phyloP scores from a whole-genome alignment of 2,888 invertebrate species.

The Latrodectus hesperus region DNA sequence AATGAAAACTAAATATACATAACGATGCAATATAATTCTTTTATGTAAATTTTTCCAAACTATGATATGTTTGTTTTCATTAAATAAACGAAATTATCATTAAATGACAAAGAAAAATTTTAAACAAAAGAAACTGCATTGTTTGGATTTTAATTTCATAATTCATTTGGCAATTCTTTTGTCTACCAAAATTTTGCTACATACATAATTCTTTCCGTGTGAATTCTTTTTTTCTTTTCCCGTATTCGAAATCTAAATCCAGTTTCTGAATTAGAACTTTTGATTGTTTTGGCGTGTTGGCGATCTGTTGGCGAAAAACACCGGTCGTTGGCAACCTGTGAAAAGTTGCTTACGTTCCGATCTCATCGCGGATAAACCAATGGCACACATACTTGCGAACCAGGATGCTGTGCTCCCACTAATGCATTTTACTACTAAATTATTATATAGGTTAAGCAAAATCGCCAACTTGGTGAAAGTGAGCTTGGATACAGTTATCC shows the following conservation, averaged over 20 bases:
- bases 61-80: too few relatives aligned
- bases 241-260: not conserved
- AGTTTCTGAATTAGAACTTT: not conserved
- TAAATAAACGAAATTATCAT: too few relatives aligned
- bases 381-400: conserved; percentile 41
- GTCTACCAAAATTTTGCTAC: too few relatives aligned
- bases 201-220: too few relatives aligned
- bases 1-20: too few relatives aligned
- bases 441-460: not conserved
- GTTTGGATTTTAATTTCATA: too few relatives aligned
- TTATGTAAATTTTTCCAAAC: too few relatives aligned
- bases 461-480: not conserved
- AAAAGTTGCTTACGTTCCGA: conserved; percentile 30
- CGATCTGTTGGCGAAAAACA: not conserved
- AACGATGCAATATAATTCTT: too few relatives aligned
- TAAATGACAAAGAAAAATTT: too few relatives aligned
- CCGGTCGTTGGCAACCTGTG: conserved; percentile 31
- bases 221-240: not conserved
- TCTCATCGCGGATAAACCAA: conserved; percentile 38
- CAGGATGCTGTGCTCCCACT: conserved; percentile 31
- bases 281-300: not conserved
- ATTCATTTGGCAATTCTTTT: too few relatives aligned
- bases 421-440: too few relatives aligned
- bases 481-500: not conserved
- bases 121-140: too few relatives aligned